Evolutionary conservation across 2,113 vertebrate genomes (phyloP).

Genomic region (Oncorhynchus kisutch): DNA sequence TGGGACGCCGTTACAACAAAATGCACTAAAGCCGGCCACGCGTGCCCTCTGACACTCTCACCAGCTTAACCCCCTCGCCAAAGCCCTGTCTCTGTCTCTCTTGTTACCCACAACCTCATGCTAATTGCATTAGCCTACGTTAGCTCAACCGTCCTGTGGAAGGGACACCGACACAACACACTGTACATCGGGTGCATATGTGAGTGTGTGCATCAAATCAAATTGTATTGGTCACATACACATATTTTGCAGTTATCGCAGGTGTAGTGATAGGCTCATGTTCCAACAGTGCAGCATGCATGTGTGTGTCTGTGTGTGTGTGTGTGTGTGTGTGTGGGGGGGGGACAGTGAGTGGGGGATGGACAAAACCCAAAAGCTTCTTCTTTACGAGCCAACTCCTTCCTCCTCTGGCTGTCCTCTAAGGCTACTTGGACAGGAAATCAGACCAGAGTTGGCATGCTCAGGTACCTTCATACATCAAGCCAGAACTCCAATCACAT

Average conservation of each 20-base stretch:
- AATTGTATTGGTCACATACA: no score
- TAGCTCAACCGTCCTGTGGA: no score
- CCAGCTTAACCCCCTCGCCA: constrained; percentile 84
- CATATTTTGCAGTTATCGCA: no score
- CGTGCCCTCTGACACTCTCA: constrained; percentile 80
- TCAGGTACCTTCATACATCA: neutral
- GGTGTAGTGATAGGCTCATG: no score
- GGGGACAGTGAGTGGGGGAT: constrained; percentile 11
- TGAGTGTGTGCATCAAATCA: no score
- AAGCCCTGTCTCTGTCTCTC: constrained; percentile 54
- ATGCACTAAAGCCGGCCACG: constrained; percentile 89
- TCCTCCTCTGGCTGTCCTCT: constrained; percentile 16
- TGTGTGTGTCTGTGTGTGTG: no score
- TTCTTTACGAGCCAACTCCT: neutral
- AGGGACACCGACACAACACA: no score
- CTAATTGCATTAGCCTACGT: no score
- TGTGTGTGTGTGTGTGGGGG: no score
- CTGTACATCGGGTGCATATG: no score
- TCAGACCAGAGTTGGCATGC: constrained; percentile 8
- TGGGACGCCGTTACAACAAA: constrained; percentile 95
- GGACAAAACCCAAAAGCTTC: constrained; percentile 28
- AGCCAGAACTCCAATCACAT: constrained; percentile 30
- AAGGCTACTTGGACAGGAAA: constrained; percentile 19
- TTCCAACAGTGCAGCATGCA: no score
- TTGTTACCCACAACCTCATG: no score